Evolutionary conservation across 2,888 invertebrate genomes (phyloP), one percentile per base, ranked within the genome.

Genomic region (Harpalus rubripes): DNA sequence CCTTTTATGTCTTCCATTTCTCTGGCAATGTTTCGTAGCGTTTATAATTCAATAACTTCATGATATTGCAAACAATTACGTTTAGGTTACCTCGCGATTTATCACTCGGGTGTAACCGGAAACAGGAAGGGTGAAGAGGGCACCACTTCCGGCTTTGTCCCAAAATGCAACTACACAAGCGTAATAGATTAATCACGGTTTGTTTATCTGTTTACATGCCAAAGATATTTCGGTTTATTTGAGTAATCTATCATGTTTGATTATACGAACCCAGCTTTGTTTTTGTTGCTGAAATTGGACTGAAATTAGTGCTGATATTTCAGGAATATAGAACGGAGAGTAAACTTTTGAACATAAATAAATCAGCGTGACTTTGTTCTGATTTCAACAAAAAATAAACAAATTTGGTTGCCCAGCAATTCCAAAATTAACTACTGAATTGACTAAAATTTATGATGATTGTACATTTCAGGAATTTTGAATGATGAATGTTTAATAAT

Each of bases 11-110:
- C 44, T 52, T 52, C 44, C 10, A 32, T 32, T 32, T 32, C 32
- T 52, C 12, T 6, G 3, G 44, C 44, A 52, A 52, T 52, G 44
- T 12, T 52, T 12, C 44, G 44, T 52, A 61, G 16, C 10, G 22
- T 22, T 16, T 61, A 18, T 61, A 61, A 61, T 61, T 61, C 61
- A 61, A 61, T 61, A 52, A 61, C 61, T 61, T 18, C 61, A 61
- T 61, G 10, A 61, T 61, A 61, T 61, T 18, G 16, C 61, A 61
- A 61, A 61, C 61, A 61, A 61, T 61, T 61, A 61, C 7, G 61
- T 22, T 0, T 22, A 18, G 18, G 61, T 18, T 18, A 18, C 61
- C 22, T 59, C 58, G 56, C 56, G 58, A 59, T 59, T 59, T 59
- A 59, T 59, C 58, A 59, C 16, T 22, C 26, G 61, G 61, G 61